Evolutionary conservation across 2,113 vertebrate genomes (phyloP).

Genomic region (Anarhynchus alexandrinus): DNA sequence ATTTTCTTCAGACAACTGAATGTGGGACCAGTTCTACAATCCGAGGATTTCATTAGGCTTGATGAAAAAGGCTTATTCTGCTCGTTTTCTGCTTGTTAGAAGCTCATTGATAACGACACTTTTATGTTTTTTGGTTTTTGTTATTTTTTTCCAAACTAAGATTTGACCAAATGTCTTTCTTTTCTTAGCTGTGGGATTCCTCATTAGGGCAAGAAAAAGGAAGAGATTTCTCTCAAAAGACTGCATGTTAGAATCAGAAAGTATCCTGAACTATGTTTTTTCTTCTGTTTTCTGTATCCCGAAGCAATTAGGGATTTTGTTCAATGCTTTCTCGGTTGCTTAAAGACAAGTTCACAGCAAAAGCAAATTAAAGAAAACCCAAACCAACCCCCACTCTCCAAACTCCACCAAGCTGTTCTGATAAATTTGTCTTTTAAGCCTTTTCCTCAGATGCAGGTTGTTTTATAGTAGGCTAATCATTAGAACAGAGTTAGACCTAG

Average conservation of each 20-base stretch:
- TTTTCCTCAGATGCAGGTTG: not conserved
- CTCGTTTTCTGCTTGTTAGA: conserved; percentile 24
- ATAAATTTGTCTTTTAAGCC: not conserved
- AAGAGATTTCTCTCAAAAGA: not conserved
- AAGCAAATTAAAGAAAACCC: not conserved
- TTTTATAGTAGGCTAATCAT: not conserved
- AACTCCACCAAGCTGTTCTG: not conserved
- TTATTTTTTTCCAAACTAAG: not conserved
- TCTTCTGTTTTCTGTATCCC: not conserved
- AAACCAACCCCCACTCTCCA: not conserved
- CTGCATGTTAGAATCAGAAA: not conserved
- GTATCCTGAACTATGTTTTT: not conserved
- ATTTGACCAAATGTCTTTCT: not conserved
- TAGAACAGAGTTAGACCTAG: not conserved
- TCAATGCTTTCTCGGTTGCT: not conserved
- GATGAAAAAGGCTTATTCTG: not conserved
- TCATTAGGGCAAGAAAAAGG: not conserved
- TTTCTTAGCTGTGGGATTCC: not conserved
- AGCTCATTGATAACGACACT: not conserved
- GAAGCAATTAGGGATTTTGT: not conserved
- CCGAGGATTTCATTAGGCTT: not conserved
- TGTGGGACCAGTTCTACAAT: not conserved
- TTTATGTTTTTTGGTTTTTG: not conserved
- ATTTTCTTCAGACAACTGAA: not conserved
- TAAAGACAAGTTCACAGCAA: not conserved